Evolutionary conservation across 2,113 vertebrate genomes (phyloP), one percentile per base, ranked within the genome.

Genomic region (Pongo abelii): DNA sequence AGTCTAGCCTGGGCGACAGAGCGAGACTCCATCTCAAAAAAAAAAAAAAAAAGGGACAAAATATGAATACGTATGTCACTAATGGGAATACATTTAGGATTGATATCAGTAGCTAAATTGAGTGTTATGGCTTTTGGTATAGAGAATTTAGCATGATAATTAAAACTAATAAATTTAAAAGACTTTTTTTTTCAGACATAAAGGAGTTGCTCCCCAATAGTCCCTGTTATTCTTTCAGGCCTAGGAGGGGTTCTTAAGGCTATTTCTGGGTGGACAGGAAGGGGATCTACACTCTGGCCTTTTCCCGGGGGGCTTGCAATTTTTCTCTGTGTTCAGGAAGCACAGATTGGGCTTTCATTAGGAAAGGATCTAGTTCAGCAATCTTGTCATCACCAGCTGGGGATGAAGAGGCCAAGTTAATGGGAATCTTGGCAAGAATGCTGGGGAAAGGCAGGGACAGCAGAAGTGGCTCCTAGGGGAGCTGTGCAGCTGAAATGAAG

Each of bases 81-180:
- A 85, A 88, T 89, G 35, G 18, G 40, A 74, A 94, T 88, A 61
- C 80, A 85, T 93, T 95, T 43, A 89, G 35, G 74, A 86, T n/a
- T 78, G 91, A 40, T 90, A 83, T 23, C 30, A 77, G 30, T 81
- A 78, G 92, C 57, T 61, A 87, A 81, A 85, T 69, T n/a, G 83
- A 91, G 22, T 89, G 25, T 77, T 93, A 77, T 55, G 70, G 12
- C 20, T 52, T 88, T 69, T 59, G 23, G 48, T 35, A 38, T 81
- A 77, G n/a, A 79, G 35, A 91, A 84, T 80, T 79, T 91, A 74
- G 94, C 91, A 89, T 88, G 23, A 46, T 75, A 89, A 95, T 91
- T 80, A 78, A 95, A 86, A 81, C 64, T 50, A 92, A 75, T 88
- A 89, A 69, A 94, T 84, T 75, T 77, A 75, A 75, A 84, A 87